Base-by-base conservation (phyloP, 2,888 invertebrate genomes). In the Thyatira batis region DNA sequence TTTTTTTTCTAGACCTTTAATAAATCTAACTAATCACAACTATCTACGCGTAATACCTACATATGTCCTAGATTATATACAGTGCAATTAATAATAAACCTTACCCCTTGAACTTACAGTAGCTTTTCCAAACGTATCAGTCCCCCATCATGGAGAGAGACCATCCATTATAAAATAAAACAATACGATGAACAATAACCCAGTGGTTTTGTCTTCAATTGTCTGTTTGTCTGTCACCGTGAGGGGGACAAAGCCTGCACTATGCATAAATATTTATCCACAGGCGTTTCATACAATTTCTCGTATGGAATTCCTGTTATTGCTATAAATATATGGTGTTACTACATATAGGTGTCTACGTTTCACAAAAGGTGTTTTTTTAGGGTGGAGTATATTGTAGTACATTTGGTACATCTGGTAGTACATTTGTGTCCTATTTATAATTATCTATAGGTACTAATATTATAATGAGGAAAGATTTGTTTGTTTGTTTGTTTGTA, bases 211-310 rank as follows among this genome's bases (percentile, higher is more conserved):
- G 60, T 57, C 57, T 60, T 43, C 57, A 44, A 65, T 63, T 65
- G 67, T 63, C 55, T 63, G 66, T 63, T 39, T 62, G 63, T 62
- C 52, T 62, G 68, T 66, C 66, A 55, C 66, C 61, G 53, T 61
- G 65, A 61, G 58, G 52, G 58, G 61, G 55, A 20, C 48, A 58
- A 66, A 63, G 67, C 62, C 55, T 52, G 55, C n/a, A 17, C 8
- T 17, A 39, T 39, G 17, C 8, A 39, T 17, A 39, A 39, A 8
- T 17, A 39, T 39, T 39, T 39, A 39, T 13, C n/a, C 17, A 39
- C 6, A 33, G 33, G 33, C n/a, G n/a, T 1, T 39, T 13, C 17
- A 6, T 17, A 33, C 17, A 39, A 17, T 39, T 17, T 17, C 8
- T 17, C 39, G 8, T 39, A 33, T 23, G 6, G 1, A 13, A 9